phyloP scores from a whole-genome alignment of 2,888 invertebrate genomes.

The Aproaerema taeniolella region DNA sequence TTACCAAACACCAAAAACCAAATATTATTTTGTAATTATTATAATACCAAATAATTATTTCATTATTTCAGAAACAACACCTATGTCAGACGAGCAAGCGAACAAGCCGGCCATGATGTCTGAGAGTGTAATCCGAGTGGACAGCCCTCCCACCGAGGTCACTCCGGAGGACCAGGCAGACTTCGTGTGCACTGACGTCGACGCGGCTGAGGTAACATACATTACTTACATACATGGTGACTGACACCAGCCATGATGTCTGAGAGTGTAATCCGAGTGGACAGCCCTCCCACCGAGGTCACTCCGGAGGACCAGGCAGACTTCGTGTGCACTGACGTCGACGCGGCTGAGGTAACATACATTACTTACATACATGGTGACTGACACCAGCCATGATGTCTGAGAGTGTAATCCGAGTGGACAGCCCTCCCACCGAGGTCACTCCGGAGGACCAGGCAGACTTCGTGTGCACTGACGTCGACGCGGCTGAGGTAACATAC shows the following conservation, averaged over 20 bases:
- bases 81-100: too few species aligned
- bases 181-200: slow-evolving; percentile 51
- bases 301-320: slow-evolving; percentile 56
- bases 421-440: slow-evolving; percentile 28
- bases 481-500: slow-evolving; percentile 57
- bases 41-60: slow-evolving; percentile 13
- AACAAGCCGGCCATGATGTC: background rate
- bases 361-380: too few species aligned
- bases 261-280: slow-evolving; percentile 15
- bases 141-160: slow-evolving; percentile 28
- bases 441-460: slow-evolving; percentile 56
- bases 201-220: slow-evolving; percentile 57
- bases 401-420: slow-evolving; percentile 15
- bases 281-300: slow-evolving; percentile 28
- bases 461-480: slow-evolving; percentile 51
- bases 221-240: too few species aligned
- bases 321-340: slow-evolving; percentile 51
- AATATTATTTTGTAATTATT: too few species aligned
- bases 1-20: too few species aligned
- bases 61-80: too few species aligned
- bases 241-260: background rate
- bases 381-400: background rate
- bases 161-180: slow-evolving; percentile 56
- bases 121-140: slow-evolving; percentile 15
- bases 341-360: slow-evolving; percentile 57